Conservation (phyloP, 1,140 invertebrate genomes). For the Patella vulgata region DNA sequence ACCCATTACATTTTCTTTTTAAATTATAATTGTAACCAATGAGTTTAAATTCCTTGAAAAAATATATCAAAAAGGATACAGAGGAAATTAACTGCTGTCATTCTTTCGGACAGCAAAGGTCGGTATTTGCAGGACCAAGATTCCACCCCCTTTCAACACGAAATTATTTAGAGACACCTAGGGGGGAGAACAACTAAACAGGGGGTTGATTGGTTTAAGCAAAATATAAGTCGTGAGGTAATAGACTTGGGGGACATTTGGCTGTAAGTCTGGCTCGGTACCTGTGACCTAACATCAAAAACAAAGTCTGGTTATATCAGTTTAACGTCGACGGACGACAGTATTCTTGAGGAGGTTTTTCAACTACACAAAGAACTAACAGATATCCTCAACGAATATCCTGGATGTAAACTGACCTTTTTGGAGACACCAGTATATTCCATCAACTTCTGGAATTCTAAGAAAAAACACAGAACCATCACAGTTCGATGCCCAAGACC, state of each 20-base stretch:
- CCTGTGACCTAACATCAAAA: constrained; percentile 15
- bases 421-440: constrained; percentile 15
- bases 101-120: too few species aligned
- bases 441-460: constrained; percentile 5
- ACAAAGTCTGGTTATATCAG: neutral
- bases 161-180: too few species aligned
- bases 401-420: constrained; percentile 2
- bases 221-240: neutral
- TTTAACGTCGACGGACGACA: neutral
- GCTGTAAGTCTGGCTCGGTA: constrained; percentile 20
- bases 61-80: too few species aligned
- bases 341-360: neutral
- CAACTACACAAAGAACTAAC: constrained; percentile 1
- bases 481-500: constrained; percentile 4
- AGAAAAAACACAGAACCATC: neutral
- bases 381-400: neutral
- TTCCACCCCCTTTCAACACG: too few species aligned
- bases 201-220: constrained; percentile 1
- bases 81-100: too few species aligned
- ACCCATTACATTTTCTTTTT: too few species aligned
- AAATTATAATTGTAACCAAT: too few species aligned
- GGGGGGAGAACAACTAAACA: constrained; percentile 4
- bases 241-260: constrained; percentile 1
- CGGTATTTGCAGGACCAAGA: too few species aligned
- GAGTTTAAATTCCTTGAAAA: too few species aligned